A percentile compares a stretch with the other conserved stretches of the same genome.
These are phyloP conservation scores for Chorisops tibialis DNA, from an alignment of 2,888 invertebrate genomes.

Conservation along the genomic window DNA sequence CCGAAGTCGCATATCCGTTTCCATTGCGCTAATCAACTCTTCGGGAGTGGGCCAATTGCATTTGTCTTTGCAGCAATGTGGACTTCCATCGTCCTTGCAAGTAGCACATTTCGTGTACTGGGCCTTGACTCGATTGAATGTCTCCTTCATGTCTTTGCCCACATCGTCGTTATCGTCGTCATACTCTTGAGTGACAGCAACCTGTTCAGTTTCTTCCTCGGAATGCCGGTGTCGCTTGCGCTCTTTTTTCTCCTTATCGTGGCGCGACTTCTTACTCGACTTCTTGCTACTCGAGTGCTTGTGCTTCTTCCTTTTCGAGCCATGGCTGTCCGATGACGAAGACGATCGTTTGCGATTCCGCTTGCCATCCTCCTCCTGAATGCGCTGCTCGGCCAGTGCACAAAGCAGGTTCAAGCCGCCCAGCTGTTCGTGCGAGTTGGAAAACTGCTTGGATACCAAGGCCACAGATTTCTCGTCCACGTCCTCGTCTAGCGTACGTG, in stretches of 20 bases:
- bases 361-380: slow-evolving; percentile 66
- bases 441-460: slow-evolving; percentile 19
- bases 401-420: slow-evolving; percentile 74
- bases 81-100: slow-evolving; percentile 27
- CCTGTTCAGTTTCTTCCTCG: slow-evolving; percentile 41
- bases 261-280: slow-evolving; percentile 49
- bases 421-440: slow-evolving; percentile 48
- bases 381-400: slow-evolving; percentile 79
- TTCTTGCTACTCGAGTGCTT: slow-evolving; percentile 53
- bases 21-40: slow-evolving; percentile 68
- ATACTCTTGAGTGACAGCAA: background rate
- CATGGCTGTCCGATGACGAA: slow-evolving; percentile 43
- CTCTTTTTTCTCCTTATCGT: slow-evolving; percentile 28
- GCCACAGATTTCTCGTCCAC: slow-evolving; percentile 13
- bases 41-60: slow-evolving; percentile 55
- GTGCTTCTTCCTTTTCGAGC: slow-evolving; percentile 52
- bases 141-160: slow-evolving; percentile 38
- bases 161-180: slow-evolving; percentile 40
- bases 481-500: slow-evolving; percentile 35
- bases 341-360: slow-evolving; percentile 34
- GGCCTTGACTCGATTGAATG: slow-evolving; percentile 32
- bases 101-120: slow-evolving; percentile 43
- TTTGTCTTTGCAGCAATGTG: slow-evolving; percentile 35
- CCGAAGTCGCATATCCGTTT: slow-evolving; percentile 76
- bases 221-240: slow-evolving; percentile 40